Base-by-base conservation (phyloP, 1,140 invertebrate species). In the Myzus persicae region DNA sequence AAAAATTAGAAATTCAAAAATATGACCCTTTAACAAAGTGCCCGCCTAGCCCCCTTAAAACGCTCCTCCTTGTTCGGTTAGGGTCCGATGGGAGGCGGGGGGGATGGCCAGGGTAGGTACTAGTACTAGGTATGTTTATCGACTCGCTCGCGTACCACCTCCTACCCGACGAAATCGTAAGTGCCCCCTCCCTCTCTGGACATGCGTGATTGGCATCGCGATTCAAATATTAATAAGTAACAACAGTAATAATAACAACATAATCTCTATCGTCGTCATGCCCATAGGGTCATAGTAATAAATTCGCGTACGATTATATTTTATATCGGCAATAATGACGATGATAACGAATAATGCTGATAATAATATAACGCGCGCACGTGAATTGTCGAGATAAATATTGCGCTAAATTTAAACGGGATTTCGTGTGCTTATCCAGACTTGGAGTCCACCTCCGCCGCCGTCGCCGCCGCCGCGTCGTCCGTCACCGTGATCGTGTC, bases 391-490 rank as follows among this genome's bases (percentile, higher is more conserved):
- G 11, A n/a, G 88, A n/a, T 46, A 44, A 46, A 11, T 31, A 20
- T n/a, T 8, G 40, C 3, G 54, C 67, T 91, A 91, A 91, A 91
- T 82, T 91, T 46, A 82, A 91, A 91, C 36, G 44, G 26, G 36
- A 89, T 89, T 88, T 48, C 31, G 31, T 88, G 54, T 48, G 14
- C 31, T 22, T 48, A 44, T 82, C 46, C 91, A 51, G 36, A 84
- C 36, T 84, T 84, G n/a, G 81, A 51, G 67, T 76, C 91, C 67
- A 22, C 40, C 54, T 4, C 89, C 89, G 9, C 22, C 67, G n/a
- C 40, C 54, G 9, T 54, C 89, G 9, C 22, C 40, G 38, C 38
- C 90, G 18, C 31, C 44, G 20, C 42, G 22, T 24, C 40, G 40
- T 44, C 42, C 42, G 36, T 26, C 67, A 54, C 90, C 26, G 88